A percentile compares a stretch with the other conserved stretches of the same genome.
These are phyloP conservation scores for Boloria euphrosyne DNA, from an alignment of 2,888 invertebrate species.

Conservation along the genomic window DNA sequence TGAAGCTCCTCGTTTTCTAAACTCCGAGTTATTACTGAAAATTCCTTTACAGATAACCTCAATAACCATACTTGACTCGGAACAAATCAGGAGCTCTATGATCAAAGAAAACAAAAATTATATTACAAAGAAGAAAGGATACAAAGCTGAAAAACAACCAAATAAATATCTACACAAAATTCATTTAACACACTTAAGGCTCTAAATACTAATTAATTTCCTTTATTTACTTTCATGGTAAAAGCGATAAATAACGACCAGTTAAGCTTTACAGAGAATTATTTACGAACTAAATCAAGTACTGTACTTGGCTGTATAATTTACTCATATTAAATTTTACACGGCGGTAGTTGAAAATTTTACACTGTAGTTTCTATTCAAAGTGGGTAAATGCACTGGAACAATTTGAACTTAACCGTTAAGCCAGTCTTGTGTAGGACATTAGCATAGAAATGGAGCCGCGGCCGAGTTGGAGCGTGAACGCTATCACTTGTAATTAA, in stretches of 20 bases:
- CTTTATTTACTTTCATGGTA: no score
- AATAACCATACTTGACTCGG: no score
- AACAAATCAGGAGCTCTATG: no score
- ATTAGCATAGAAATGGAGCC: conserved; percentile 45
- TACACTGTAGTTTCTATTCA: conserved; percentile 23
- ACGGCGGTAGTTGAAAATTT: conserved; percentile 30
- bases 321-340: conserved; percentile 6
- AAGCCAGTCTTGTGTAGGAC: conserved; percentile 34
- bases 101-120: no score
- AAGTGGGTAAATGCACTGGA: conserved; percentile 28
- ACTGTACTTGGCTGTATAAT: background rate
- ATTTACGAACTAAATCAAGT: background rate
- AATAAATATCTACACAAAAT: no score
- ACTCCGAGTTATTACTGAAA: no score
- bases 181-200: no score
- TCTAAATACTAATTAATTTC: no score
- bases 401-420: conserved; percentile 36
- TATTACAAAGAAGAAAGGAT: no score
- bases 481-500: conserved; percentile 44
- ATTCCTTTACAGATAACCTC: no score
- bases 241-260: background rate
- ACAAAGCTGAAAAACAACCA: no score
- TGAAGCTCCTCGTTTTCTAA: no score
- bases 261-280: background rate
- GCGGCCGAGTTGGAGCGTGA: conserved; percentile 37